Evolutionary conservation across 2,797 vertebrate genomes (phyloP).

Genomic region (Bovichtus variegatus): DNA sequence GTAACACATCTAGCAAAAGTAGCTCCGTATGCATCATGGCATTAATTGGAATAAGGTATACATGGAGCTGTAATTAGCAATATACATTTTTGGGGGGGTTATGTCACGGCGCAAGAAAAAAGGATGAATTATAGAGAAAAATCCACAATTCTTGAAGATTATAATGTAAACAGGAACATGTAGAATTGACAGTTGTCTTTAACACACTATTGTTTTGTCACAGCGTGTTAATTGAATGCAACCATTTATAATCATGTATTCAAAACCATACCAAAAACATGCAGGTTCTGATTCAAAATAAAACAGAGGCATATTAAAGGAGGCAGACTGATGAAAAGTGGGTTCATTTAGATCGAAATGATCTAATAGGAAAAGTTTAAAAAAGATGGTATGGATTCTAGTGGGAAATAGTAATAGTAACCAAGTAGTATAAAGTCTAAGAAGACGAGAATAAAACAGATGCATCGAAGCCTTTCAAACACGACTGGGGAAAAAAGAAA

Average conservation of each 20-base stretch:
- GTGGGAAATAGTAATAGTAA: too few species aligned
- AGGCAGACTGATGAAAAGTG: not conserved
- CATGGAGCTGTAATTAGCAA: not conserved
- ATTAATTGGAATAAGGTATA: not conserved
- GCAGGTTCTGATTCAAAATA: not conserved
- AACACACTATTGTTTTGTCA: not conserved
- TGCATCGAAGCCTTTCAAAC: slow-evolving; percentile 27
- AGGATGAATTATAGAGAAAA: not conserved
- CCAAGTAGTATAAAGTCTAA: not conserved
- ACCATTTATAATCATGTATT: not conserved
- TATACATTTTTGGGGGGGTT: not conserved
- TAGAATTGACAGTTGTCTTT: not conserved
- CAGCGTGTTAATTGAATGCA: not conserved
- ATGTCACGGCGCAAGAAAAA: not conserved
- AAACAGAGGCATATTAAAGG: not conserved
- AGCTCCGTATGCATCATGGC: not conserved
- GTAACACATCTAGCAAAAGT: not conserved
- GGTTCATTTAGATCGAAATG: not conserved
- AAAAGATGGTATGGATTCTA: not conserved
- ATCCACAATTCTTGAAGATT: not conserved
- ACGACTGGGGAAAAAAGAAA: slow-evolving; percentile 34
- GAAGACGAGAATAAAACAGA: slow-evolving; percentile 16
- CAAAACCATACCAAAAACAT: not conserved
- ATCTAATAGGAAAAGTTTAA: not conserved
- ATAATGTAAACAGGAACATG: not conserved